A percentile compares a stretch with the other conserved stretches of the same genome.
Evolutionary conservation across 2,113 vertebrate genomes (phyloP).

Genomic region (Meles meles): DNA sequence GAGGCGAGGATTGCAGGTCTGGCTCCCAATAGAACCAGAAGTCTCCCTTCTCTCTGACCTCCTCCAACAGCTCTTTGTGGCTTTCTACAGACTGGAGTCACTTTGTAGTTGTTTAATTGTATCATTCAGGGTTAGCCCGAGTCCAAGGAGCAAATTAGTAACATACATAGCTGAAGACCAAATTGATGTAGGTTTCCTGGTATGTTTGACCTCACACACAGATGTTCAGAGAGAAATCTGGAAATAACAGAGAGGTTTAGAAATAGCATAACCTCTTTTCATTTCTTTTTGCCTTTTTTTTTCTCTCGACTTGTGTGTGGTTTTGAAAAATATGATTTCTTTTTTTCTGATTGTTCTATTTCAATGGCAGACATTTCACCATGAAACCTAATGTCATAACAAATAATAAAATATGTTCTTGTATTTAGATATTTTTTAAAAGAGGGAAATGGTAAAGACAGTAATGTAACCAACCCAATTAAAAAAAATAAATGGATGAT

Average conservation of each 20-base stretch:
- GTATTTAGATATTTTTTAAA: neutral
- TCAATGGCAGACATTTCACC: neutral
- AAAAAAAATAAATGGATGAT: neutral
- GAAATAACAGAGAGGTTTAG: neutral
- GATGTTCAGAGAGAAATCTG: neutral
- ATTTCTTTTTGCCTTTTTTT: neutral
- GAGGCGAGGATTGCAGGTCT: accelerated
- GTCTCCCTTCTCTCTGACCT: neutral
- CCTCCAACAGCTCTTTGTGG: neutral
- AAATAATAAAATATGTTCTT: neutral
- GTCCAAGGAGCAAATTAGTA: neutral
- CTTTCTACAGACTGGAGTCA: neutral
- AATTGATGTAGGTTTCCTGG: neutral
- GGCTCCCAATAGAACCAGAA: neutral
- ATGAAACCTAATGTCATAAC: neutral
- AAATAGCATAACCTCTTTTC: neutral
- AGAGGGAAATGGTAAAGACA: neutral
- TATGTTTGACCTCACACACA: neutral
- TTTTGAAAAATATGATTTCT: neutral
- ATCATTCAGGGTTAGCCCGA: neutral
- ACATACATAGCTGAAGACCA: neutral
- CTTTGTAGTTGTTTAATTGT: neutral
- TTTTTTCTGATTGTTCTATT: neutral
- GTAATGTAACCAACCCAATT: neutral
- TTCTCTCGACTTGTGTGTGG: accelerated